Conservation (phyloP, 2,797 vertebrate genomes). For the Thripadectes ignobilis region DNA sequence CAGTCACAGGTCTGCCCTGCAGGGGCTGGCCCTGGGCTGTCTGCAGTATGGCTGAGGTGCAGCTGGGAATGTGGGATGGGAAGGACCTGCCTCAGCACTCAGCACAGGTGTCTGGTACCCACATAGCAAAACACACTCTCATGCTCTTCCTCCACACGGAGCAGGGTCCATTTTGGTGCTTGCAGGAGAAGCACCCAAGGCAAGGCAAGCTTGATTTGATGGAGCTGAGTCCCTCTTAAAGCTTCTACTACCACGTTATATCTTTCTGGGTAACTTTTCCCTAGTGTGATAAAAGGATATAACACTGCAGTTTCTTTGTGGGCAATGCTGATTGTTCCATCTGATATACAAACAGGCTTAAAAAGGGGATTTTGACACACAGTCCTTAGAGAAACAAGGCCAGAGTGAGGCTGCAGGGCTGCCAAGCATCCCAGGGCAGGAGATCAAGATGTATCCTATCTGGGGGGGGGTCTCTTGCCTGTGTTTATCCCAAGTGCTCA, state of each 20-base stretch:
- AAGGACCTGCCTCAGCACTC: not conserved
- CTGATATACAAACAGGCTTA: not conserved
- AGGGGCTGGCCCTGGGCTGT: not conserved
- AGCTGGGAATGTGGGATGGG: not conserved
- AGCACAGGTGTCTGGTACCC: not conserved
- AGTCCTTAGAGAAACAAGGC: not conserved
- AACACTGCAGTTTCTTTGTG: not conserved
- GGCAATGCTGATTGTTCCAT: not conserved
- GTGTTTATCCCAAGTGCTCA: not conserved
- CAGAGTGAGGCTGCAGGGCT: not conserved
- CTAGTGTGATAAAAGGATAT: not conserved
- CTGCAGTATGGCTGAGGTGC: not conserved
- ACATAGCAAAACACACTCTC: not conserved
- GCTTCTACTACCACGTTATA: not conserved
- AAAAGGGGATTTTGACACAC: not conserved
- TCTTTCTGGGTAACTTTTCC: not conserved
- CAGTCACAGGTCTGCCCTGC: not conserved
- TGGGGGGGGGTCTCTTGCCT: not conserved
- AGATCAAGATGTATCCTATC: not conserved
- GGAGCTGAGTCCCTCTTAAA: not conserved
- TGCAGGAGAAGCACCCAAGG: not conserved
- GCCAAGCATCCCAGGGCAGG: not conserved
- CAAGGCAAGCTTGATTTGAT: not conserved
- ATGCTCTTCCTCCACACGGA: not conserved
- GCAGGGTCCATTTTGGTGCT: not conserved